phyloP scores from a whole-genome alignment of 1,140 invertebrate species.

The Wiebesia pumilae region DNA sequence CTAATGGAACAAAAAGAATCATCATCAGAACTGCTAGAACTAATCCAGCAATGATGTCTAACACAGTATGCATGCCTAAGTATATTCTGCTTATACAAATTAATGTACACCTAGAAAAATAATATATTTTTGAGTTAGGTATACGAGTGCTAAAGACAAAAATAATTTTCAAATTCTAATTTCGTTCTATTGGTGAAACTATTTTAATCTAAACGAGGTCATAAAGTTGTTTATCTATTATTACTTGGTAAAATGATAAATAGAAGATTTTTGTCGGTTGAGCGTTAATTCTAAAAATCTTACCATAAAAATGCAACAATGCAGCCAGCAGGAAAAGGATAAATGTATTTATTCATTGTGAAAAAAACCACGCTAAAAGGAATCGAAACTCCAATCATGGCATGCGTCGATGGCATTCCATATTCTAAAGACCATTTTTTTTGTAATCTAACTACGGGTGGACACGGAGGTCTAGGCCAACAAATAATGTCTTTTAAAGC shows the following conservation, averaged over 20 bases:
- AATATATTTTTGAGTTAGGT: not conserved
- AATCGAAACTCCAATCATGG: constrained; percentile 91
- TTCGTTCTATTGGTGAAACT: too few species aligned
- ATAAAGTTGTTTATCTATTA: too few species aligned
- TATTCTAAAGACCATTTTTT: constrained; percentile 92
- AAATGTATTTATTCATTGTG: constrained; percentile 87
- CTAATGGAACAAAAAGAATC: constrained; percentile 82
- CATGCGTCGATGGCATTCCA: constrained; percentile 96
- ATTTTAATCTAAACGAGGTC: too few species aligned
- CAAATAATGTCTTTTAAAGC: constrained; percentile 90
- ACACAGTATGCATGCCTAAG: constrained; percentile 93
- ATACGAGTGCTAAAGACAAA: not conserved
- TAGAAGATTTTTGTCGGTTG: too few species aligned
- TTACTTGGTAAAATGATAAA: too few species aligned
- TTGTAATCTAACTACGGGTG: constrained; percentile 88
- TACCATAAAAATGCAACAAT: constrained; percentile 77
- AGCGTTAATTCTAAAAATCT: constrained; percentile 43
- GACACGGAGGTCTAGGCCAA: constrained; percentile 88
- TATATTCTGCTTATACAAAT: constrained; percentile 91
- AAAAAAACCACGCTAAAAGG: constrained; percentile 89
- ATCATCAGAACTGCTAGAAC: constrained; percentile 81
- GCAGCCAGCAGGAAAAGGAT: constrained; percentile 78
- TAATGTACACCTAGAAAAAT: constrained; percentile 79
- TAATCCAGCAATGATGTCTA: constrained; percentile 87
- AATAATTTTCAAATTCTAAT: too few species aligned